A percentile compares a stretch with the other conserved stretches of the same genome.
These are phyloP conservation scores for Felis chaus DNA, from an alignment of 2,113 vertebrate species.

Conservation along the genomic window DNA sequence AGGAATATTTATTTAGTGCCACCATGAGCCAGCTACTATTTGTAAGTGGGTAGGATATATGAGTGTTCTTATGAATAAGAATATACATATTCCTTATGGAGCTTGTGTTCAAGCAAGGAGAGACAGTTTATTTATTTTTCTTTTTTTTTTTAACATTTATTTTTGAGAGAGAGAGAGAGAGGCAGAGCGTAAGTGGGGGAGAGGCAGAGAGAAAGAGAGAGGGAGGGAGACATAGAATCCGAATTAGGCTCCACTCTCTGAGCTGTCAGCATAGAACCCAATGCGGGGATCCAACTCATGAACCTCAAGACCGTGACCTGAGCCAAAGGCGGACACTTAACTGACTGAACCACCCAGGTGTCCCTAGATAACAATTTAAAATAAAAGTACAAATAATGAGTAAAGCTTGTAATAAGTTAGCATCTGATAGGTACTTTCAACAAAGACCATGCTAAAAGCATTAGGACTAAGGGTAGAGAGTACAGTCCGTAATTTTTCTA, in stretches of 20 bases:
- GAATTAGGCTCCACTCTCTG: no score
- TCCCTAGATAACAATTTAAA: not conserved
- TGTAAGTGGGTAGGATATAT: not conserved
- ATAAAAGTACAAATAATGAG: not conserved
- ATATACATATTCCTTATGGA: not conserved
- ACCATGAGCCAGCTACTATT: not conserved
- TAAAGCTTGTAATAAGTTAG: not conserved
- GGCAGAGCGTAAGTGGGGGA: no score
- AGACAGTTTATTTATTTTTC: not conserved
- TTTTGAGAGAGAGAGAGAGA: no score
- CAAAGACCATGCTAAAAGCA: not conserved
- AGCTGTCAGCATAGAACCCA: no score
- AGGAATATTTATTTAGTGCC: not conserved
- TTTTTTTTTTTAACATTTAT: no score
- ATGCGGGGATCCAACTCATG: no score
- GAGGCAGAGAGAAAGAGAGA: no score
- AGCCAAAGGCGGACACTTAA: no score
- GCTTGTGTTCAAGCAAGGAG: not conserved
- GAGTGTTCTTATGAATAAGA: not conserved
- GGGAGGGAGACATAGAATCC: no score
- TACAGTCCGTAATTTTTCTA: not conserved
- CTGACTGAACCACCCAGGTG: no score
- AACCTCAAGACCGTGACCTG: no score
- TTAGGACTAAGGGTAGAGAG: not conserved
- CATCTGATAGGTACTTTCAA: not conserved